A percentile compares a stretch with the other conserved stretches of the same genome.
Evolutionary conservation across 2,113 vertebrate genomes (phyloP).

Genomic region (Pan troglodytes): NHGRI_mPanTro3-v2.1_pri NC_072403.2:20587501-20588000

Average conservation of each 20-base stretch:
- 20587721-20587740: accelerated
- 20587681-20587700: accelerated
- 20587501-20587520: neutral
- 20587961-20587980: neutral
- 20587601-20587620: neutral
- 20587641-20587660: neutral
- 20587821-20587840: neutral
- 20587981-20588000: neutral
- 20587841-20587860: neutral
- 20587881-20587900: neutral
- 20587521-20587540: neutral
- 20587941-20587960: neutral
- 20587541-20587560: neutral
- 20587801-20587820: neutral
- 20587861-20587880: neutral
- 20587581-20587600: neutral
- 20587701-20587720: accelerated
- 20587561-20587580: neutral
- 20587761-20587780: neutral
- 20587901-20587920: neutral
- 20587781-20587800: neutral
- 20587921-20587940: neutral
- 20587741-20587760: neutral
- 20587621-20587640: neutral
- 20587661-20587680: accelerated